A percentile compares a stretch with the other conserved stretches of the same genome.
Evolutionary conservation across 2,113 vertebrate genomes (phyloP).

Genomic region (Gasterosteus aculeatus): DNA sequence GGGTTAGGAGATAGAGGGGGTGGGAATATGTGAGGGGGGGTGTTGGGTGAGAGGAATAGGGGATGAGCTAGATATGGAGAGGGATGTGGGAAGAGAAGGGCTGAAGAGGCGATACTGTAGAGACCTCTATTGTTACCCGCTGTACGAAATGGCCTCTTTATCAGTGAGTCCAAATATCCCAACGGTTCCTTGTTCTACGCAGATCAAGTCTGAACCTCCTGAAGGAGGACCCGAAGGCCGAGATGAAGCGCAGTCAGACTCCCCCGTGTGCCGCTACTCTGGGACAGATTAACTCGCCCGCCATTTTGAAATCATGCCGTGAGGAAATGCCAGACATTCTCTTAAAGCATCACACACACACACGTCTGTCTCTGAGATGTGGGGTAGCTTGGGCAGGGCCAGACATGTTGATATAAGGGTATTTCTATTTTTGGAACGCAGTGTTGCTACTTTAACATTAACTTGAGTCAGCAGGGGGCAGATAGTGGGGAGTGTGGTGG

Average conservation of each 20-base stretch:
- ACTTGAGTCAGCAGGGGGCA: constrained; percentile 23
- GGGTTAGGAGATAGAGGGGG: constrained; percentile 66
- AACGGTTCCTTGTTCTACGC: background rate
- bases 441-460: background rate
- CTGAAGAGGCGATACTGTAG: constrained; percentile 50
- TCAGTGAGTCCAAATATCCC: constrained; percentile 23
- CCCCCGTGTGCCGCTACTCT: background rate
- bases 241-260: constrained; percentile 23
- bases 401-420: background rate
- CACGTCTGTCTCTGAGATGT: background rate
- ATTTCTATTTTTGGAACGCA: constrained; percentile 5
- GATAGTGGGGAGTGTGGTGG: constrained; percentile 43
- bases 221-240: constrained; percentile 15
- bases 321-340: constrained; percentile 37
- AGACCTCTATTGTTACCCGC: constrained; percentile 50
- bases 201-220: constrained; percentile 2
- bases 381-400: background rate
- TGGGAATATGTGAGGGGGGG: constrained; percentile 77
- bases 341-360: background rate
- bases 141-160: constrained; percentile 50
- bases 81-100: constrained; percentile 58
- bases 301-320: constrained; percentile 55
- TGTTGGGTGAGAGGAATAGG: constrained; percentile 70
- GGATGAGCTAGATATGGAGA: constrained; percentile 71
- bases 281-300: constrained; percentile 14